A percentile compares a stretch with the other conserved stretches of the same genome.
Conservation (phyloP, 2,113 vertebrate genomes). For the Ceyx melanurus region DNA sequence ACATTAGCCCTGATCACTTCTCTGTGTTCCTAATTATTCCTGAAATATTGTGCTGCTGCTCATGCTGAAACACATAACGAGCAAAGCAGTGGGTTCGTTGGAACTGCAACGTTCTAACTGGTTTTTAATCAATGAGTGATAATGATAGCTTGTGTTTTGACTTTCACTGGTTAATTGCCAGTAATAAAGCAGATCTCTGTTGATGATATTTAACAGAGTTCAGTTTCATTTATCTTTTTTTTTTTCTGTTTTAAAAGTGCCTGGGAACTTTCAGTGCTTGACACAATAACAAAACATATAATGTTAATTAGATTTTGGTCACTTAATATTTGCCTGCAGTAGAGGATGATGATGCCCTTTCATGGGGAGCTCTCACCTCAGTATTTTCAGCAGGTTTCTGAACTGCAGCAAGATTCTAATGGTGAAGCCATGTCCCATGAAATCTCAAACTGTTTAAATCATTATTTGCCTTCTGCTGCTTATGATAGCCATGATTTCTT, state of each 20-base stretch:
- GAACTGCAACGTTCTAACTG: constrained; percentile 25
- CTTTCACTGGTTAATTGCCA: constrained; percentile 62
- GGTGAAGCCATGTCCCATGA: background rate
- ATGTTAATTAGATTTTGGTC: background rate
- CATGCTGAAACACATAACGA: constrained; percentile 21
- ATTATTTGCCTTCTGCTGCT: background rate
- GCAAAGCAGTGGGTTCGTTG: constrained; percentile 1
- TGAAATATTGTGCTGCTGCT: constrained; percentile 47
- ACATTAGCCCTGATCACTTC: constrained; percentile 45
- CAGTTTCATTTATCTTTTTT: constrained; percentile 42
- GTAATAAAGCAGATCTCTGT: constrained; percentile 35
- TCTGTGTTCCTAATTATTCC: constrained; percentile 59
- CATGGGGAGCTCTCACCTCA: background rate
- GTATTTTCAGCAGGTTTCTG: background rate
- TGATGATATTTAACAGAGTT: constrained; percentile 46
- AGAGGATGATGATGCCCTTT: background rate
- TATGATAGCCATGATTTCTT: background rate
- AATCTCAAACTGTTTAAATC: background rate
- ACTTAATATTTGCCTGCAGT: background rate
- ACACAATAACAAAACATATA: constrained; percentile 4
- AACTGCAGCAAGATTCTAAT: background rate
- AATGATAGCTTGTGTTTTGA: constrained; percentile 61
- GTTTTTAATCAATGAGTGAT: constrained; percentile 63
- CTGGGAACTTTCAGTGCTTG: constrained; percentile 23
- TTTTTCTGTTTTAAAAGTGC: constrained; percentile 35